phyloP scores from a whole-genome alignment of 2,113 vertebrate genomes.

The Trogon melanurus region DNA sequence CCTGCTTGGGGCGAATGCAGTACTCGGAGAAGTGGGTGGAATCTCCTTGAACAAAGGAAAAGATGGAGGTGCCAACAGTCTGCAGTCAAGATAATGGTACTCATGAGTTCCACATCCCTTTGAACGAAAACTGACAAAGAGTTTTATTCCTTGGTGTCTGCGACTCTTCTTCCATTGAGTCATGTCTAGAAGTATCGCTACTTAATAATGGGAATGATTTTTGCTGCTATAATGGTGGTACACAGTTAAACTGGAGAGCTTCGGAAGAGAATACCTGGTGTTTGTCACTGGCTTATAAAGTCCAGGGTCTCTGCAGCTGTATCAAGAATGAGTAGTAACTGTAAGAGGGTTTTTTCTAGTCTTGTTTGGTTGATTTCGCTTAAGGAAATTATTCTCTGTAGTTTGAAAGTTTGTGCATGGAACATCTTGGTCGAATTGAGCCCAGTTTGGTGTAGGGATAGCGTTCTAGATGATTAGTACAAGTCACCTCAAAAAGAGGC shows the following conservation, averaged over 20 bases:
- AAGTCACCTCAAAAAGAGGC: neutral
- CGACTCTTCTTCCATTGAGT: neutral
- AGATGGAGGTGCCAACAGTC: slow-evolving; percentile 52
- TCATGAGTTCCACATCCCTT: neutral
- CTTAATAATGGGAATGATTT: neutral
- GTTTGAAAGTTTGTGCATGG: neutral
- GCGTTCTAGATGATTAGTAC: neutral
- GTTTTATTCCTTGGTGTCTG: neutral
- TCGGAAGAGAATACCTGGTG: neutral
- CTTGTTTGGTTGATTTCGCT: neutral
- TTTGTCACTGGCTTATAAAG: neutral
- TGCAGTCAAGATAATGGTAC: slow-evolving; percentile 72
- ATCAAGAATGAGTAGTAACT: neutral
- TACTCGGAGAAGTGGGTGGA: slow-evolving; percentile 40
- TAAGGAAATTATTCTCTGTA: neutral
- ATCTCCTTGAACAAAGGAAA: slow-evolving; percentile 33
- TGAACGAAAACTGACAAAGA: neutral
- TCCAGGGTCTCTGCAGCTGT: neutral
- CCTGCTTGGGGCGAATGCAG: slow-evolving; percentile 31
- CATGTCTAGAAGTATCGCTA: neutral
- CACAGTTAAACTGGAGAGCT: neutral
- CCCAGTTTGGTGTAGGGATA: neutral
- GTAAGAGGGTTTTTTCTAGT: neutral
- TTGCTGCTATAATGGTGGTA: neutral
- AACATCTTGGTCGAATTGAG: neutral